Evolutionary conservation across 2,888 invertebrate species (phyloP), one percentile per base, ranked within the genome.

Genomic region (Plagiodera versicolora): DNA sequence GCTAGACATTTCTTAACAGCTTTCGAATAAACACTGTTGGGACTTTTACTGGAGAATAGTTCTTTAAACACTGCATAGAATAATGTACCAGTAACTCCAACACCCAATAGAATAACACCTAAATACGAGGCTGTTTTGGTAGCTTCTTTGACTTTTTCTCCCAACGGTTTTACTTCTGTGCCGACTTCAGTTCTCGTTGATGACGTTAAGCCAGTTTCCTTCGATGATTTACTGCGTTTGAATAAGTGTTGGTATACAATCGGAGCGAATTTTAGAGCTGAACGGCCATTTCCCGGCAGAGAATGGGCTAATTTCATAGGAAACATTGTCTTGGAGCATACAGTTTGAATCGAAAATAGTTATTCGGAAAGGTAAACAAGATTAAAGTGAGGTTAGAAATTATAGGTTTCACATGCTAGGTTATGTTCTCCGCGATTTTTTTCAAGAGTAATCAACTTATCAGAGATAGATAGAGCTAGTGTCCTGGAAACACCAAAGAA

Each of bases 41-140:
- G 89, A 78, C 95, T 95, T 68, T 90, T 89, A 63, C 89, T 88
- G 1, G 95, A 95, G 80, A 96, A 94, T 19, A 97, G 80, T 80
- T 96, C 96, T 63, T 87, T 85, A 71, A 93, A 91, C 60, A 96
- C 87, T 54, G 90, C 87, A 78, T 89, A 96, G 75, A 94, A 89
- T 78, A 96, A 87, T 1, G 90, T 81, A 19, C 89, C 91, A 44
- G 94, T 93, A 1, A 95, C 87, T 39, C 91, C 91, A 60, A 94
- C 77, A 1, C 75, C 75, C 35, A 87, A 81, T 52, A 95, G 73
- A 67, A 96, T 92, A 1, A 97, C 87, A 11, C 89, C 89, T 70
- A 91, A 85, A 75, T 96, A 96, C 8, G 91, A 90, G 1, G 87
- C 90, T 67, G 95, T 95, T 81, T 95, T 94, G 1, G 94, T 92